Percentiles rank a stretch among this genome's conserved stretches.
phyloP scores from a whole-genome alignment of 2,113 vertebrate genomes.

The Solenodon paradoxus region DNA sequence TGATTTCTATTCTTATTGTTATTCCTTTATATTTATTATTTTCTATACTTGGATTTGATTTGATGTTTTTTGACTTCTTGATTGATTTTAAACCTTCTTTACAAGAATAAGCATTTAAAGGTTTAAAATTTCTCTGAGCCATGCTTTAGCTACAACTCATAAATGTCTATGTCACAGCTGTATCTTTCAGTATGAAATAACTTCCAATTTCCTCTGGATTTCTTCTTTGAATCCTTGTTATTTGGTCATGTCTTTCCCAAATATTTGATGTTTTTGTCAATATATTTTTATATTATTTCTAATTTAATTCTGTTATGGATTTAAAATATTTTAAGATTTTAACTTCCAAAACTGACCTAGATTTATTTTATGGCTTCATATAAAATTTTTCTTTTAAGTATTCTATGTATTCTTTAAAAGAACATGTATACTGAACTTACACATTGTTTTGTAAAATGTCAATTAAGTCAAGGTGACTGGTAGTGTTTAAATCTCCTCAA shows the following conservation, averaged over 20 bases:
- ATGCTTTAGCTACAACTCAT: neutral
- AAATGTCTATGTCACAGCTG: neutral
- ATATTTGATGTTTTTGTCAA: neutral
- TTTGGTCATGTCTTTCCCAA: constrained; percentile 10
- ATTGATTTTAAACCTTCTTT: neutral
- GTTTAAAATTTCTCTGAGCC: neutral
- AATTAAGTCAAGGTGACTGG: neutral
- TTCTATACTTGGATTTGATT: neutral
- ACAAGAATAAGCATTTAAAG: neutral
- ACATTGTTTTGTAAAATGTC: neutral
- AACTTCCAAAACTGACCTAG: neutral
- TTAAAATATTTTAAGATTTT: neutral
- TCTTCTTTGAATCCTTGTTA: neutral
- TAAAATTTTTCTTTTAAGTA: neutral
- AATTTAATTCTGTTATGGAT: neutral
- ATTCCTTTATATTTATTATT: neutral
- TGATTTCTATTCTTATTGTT: neutral
- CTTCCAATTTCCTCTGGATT: neutral
- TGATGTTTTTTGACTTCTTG: neutral
- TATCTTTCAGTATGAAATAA: neutral
- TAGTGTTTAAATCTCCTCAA: neutral
- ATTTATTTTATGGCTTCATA: neutral
- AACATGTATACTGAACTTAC: neutral
- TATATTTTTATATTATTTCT: neutral
- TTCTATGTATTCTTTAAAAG: neutral